Percentiles rank a stretch among this genome's conserved stretches.
phyloP scores from a whole-genome alignment of 2,113 vertebrate species.

The Lepisosteus oculatus region DNA sequence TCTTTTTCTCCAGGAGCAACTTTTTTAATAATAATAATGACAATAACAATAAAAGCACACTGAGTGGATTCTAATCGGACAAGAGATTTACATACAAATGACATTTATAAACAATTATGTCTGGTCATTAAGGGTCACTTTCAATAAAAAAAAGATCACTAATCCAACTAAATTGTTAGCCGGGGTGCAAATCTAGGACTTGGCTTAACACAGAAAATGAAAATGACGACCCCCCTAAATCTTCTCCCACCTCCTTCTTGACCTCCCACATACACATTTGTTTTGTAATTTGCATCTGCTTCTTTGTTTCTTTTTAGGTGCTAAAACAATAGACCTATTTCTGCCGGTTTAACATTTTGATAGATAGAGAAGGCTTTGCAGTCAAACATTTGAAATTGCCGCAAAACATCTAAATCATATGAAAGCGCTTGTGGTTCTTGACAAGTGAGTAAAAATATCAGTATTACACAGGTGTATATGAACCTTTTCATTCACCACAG shows the following conservation, averaged over 20 bases:
- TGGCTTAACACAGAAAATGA: slow-evolving; percentile 12
- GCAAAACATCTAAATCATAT: too few species aligned
- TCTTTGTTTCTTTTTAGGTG: background rate
- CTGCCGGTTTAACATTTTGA: too few species aligned
- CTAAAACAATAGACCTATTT: too few species aligned
- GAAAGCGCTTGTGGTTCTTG: too few species aligned
- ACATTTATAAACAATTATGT: slow-evolving; percentile 48
- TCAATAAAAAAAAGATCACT: slow-evolving; percentile 27
- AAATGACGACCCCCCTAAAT: slow-evolving; percentile 6
- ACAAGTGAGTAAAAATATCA: too few species aligned
- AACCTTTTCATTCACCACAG: too few species aligned
- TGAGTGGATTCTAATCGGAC: slow-evolving; percentile 49
- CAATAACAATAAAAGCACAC: slow-evolving; percentile 46
- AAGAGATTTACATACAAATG: slow-evolving; percentile 51
- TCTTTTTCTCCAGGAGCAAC: slow-evolving; percentile 43
- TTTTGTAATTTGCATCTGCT: background rate
- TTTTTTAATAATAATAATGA: slow-evolving; percentile 50
- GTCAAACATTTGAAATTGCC: too few species aligned
- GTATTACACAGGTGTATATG: too few species aligned
- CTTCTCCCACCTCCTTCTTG: too few species aligned
- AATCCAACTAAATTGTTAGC: slow-evolving; percentile 54
- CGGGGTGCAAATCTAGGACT: slow-evolving; percentile 24
- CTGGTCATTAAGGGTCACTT: slow-evolving; percentile 29
- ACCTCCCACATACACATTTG: too few species aligned
- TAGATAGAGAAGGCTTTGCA: too few species aligned